Evolutionary conservation across 2,888 invertebrate genomes (phyloP).

Genomic region (Chaitophorus viminalis): DNA sequence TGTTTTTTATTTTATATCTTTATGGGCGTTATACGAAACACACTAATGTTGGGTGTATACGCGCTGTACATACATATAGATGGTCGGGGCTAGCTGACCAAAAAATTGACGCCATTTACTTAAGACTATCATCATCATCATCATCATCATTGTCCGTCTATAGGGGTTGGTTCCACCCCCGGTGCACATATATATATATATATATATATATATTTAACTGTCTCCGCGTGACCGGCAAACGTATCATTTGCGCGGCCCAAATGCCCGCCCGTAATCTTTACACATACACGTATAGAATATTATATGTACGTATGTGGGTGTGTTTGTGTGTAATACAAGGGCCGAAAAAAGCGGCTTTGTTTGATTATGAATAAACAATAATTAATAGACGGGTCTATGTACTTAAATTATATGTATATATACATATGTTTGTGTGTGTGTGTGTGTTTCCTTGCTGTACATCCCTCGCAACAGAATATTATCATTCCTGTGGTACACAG

Average conservation of each 20-base stretch:
- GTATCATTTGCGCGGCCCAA: conserved; percentile 53
- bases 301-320: neutral
- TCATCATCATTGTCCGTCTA: conserved; percentile 48
- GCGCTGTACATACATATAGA: neutral
- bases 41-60: conserved; percentile 46
- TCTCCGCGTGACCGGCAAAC: conserved; percentile 45
- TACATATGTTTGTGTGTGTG: too few species aligned
- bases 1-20: conserved; percentile 30
- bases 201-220: conserved; percentile 8
- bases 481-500: conserved; percentile 7
- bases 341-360: conserved; percentile 24
- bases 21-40: conserved; percentile 57
- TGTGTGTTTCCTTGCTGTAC: neutral
- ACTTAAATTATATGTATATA: neutral
- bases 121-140: conserved; percentile 52
- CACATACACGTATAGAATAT: neutral
- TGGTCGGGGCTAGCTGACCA: conserved; percentile 41
- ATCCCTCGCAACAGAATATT: neutral
- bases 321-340: neutral
- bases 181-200: neutral
- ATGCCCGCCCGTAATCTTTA: too few species aligned
- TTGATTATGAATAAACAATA: conserved; percentile 58
- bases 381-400: conserved; percentile 54
- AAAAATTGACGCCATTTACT: conserved; percentile 61
- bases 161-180: conserved; percentile 44